Conservation (phyloP, 2,797 vertebrate species). For the Scarus forsteni region DNA sequence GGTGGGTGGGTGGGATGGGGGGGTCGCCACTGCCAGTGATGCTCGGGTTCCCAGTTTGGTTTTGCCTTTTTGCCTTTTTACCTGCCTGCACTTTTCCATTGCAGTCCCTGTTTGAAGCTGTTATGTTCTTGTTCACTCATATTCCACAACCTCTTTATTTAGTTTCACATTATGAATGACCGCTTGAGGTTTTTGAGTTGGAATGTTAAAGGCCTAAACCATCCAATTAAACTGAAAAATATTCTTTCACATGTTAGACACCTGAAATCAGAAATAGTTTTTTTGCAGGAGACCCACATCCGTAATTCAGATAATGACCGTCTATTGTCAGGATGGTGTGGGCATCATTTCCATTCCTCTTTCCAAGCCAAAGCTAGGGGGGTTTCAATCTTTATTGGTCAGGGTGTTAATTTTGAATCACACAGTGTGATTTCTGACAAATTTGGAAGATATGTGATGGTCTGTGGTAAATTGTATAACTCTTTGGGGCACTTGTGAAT, state of each 20-base stretch:
- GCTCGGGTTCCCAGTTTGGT: too few relatives aligned
- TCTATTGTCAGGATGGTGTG: neutral
- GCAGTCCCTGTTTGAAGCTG: too few relatives aligned
- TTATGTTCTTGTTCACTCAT: too few relatives aligned
- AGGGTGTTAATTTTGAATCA: neutral
- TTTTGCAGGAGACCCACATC: neutral
- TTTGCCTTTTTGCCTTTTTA: too few relatives aligned
- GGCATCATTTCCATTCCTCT: neutral
- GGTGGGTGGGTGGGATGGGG: too few relatives aligned
- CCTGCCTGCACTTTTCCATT: too few relatives aligned
- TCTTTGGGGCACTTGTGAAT: neutral
- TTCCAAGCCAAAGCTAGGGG: neutral
- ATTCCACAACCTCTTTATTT: too few relatives aligned
- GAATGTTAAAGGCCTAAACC: neutral
- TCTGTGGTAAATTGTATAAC: neutral
- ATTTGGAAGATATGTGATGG: neutral
- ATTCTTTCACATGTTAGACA: neutral
- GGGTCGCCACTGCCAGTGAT: too few relatives aligned
- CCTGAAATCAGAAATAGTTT: neutral
- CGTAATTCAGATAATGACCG: neutral
- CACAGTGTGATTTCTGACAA: neutral
- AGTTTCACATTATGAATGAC: too few relatives aligned
- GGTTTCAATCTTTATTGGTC: neutral
- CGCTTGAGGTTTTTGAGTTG: neutral
- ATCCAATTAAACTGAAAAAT: neutral